A percentile compares a stretch with the other conserved stretches of the same genome.
Evolutionary conservation across 2,113 vertebrate species (phyloP).

Genomic region (Alligator mississippiensis): DNA sequence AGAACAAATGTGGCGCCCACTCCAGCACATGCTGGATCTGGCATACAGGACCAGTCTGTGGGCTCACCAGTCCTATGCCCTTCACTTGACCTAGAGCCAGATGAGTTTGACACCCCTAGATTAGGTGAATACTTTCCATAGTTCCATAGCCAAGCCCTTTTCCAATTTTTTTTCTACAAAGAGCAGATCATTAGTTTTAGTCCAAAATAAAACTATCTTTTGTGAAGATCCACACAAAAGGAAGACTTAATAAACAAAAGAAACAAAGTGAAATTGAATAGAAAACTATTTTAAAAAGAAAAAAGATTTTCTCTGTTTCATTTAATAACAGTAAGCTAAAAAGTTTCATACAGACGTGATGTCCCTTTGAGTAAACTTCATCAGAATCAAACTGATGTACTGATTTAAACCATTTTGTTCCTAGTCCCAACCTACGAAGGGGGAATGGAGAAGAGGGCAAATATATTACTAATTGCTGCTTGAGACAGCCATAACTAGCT

Average conservation of each 20-base stretch:
- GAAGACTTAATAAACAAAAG: neutral
- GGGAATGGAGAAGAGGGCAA: conserved; percentile 37
- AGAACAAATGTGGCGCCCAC: too few relatives aligned
- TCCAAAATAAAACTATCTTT: neutral
- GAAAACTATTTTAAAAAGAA: neutral
- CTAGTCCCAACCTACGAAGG: conserved; percentile 24
- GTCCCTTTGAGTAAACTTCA: neutral
- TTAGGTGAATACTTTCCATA: neutral
- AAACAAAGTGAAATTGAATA: neutral
- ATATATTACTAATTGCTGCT: conserved; percentile 65
- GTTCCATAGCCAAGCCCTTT: neutral
- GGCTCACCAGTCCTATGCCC: too few relatives aligned
- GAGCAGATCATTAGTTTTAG: neutral
- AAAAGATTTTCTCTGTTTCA: neutral
- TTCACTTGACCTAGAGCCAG: too few relatives aligned
- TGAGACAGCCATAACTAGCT: conserved; percentile 49
- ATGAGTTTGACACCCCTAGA: neutral
- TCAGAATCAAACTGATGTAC: neutral
- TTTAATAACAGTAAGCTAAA: neutral
- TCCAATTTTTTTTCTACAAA: neutral
- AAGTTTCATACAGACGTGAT: neutral
- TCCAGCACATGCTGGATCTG: too few relatives aligned
- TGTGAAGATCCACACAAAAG: neutral
- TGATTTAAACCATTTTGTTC: neutral
- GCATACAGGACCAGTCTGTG: too few relatives aligned